Percentiles rank a stretch among this genome's conserved stretches.
These are phyloP conservation scores for Montipora capitata DNA, from an alignment of 92 coral and sea anemone genomes.

Conservation along the genomic window DNA sequence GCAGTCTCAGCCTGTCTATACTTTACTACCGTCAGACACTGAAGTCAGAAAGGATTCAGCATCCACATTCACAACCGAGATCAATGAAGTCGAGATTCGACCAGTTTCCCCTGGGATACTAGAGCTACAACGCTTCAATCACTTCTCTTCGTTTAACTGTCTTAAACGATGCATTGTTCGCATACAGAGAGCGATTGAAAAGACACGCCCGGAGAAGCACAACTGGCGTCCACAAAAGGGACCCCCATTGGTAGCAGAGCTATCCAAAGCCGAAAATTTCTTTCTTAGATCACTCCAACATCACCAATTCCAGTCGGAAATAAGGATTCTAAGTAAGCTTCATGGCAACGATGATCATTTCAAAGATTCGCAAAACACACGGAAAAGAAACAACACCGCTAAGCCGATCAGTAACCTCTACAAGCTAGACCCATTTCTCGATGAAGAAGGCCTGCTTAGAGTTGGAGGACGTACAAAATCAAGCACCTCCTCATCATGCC, in stretches of 20 bases:
- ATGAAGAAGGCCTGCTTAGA: slow-evolving; percentile 1
- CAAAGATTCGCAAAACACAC: neutral
- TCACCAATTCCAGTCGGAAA: slow-evolving; percentile 33
- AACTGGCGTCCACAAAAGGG: slow-evolving; percentile 50
- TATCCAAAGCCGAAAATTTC: slow-evolving; percentile 38
- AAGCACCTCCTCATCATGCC: slow-evolving; percentile 28
- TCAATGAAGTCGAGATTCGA: neutral
- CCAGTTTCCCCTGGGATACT: neutral
- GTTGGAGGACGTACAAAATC: neutral
- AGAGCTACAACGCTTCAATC: slow-evolving; percentile 9
- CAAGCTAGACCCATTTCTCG: slow-evolving; percentile 5
- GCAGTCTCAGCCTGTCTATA: neutral
- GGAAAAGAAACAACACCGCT: slow-evolving; percentile 5
- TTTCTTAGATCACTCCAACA: slow-evolving; percentile 45
- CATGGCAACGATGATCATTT: neutral
- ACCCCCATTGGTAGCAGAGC: slow-evolving; percentile 43
- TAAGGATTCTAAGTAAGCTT: neutral
- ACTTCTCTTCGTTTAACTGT: slow-evolving; percentile 45
- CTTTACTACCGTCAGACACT: neutral
- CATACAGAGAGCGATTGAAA: too few relatives aligned
- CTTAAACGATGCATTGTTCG: slow-evolving; percentile 47
- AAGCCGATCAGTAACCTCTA: neutral
- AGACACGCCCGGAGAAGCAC: neutral
- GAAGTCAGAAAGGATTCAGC: slow-evolving; percentile 29
- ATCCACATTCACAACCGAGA: slow-evolving; percentile 3